A percentile compares a stretch with the other conserved stretches of the same genome.
Conservation (phyloP, 2,888 invertebrate species). For the Alcis repandata region DNA sequence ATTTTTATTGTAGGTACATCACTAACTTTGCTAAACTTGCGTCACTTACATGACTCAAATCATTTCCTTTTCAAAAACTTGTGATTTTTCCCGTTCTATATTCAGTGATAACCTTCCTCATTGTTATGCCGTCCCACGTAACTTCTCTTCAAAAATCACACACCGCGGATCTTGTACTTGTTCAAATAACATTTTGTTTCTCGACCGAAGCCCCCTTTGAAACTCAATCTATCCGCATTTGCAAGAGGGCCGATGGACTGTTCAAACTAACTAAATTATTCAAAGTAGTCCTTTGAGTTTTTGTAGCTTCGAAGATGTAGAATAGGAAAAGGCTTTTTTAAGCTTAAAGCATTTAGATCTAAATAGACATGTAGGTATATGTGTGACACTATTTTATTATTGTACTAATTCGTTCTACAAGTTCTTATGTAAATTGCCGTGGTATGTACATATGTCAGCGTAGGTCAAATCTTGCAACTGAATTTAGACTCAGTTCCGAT, state of each 20-base stretch:
- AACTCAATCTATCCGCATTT: slow-evolving; percentile 76
- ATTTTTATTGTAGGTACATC: no score
- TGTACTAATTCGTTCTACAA: no score
- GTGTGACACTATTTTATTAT: neutral
- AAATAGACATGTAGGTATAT: neutral
- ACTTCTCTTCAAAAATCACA: slow-evolving; percentile 33
- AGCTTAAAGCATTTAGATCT: neutral
- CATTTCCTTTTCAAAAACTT: neutral
- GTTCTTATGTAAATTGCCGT: no score
- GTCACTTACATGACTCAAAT: neutral
- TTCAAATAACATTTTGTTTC: slow-evolving; percentile 50
- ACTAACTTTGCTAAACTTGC: no score
- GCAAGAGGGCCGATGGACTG: slow-evolving; percentile 76
- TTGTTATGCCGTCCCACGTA: slow-evolving; percentile 28
- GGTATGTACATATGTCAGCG: no score
- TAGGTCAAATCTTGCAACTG: no score
- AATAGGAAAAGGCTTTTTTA: slow-evolving; percentile 15
- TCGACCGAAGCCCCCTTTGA: slow-evolving; percentile 45
- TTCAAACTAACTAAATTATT: slow-evolving; percentile 80
- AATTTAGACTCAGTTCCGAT: no score
- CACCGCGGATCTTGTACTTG: slow-evolving; percentile 27
- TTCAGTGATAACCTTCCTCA: slow-evolving; percentile 17
- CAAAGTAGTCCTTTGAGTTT: slow-evolving; percentile 74
- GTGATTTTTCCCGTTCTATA: neutral
- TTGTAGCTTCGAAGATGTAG: slow-evolving; percentile 14